Evolutionary conservation across 2,113 vertebrate species (phyloP).

Genomic region (Anarhynchus alexandrinus): DNA sequence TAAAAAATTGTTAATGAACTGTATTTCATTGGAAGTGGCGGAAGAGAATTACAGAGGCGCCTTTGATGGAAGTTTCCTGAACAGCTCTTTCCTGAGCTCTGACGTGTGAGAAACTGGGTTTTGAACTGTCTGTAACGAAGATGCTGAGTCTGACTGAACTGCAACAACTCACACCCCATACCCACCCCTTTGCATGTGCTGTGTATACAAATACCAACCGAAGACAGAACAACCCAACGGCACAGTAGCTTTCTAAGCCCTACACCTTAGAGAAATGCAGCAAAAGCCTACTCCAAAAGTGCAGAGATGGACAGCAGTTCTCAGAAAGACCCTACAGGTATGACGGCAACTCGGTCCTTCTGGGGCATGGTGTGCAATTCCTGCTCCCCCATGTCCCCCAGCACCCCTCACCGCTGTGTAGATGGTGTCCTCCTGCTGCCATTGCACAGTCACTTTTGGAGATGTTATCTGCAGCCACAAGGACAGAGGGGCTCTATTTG

Average conservation of each 20-base stretch:
- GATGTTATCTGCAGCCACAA: not conserved
- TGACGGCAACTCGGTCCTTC: not conserved
- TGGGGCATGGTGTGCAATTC: fast-evolving
- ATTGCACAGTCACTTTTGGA: not conserved
- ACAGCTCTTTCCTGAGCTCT: not conserved
- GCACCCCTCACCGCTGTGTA: fast-evolving
- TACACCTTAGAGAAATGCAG: not conserved
- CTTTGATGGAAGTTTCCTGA: not conserved
- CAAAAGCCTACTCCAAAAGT: not conserved
- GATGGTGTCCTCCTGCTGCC: not conserved
- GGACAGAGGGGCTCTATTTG: not conserved
- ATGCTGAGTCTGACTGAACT: not conserved
- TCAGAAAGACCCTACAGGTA: not conserved
- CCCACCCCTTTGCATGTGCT: not conserved
- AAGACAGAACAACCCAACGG: not conserved
- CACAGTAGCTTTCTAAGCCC: not conserved
- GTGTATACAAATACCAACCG: not conserved
- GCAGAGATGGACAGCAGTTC: not conserved
- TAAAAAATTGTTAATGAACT: not conserved
- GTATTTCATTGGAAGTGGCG: not conserved
- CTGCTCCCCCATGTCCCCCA: not conserved
- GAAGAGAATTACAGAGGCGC: not conserved
- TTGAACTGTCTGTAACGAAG: not conserved
- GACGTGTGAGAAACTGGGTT: not conserved
- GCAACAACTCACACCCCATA: not conserved